These are phyloP conservation scores for Elephas maximus DNA, from an alignment of 2,113 vertebrate species.

Conservation along the genomic window DNA sequence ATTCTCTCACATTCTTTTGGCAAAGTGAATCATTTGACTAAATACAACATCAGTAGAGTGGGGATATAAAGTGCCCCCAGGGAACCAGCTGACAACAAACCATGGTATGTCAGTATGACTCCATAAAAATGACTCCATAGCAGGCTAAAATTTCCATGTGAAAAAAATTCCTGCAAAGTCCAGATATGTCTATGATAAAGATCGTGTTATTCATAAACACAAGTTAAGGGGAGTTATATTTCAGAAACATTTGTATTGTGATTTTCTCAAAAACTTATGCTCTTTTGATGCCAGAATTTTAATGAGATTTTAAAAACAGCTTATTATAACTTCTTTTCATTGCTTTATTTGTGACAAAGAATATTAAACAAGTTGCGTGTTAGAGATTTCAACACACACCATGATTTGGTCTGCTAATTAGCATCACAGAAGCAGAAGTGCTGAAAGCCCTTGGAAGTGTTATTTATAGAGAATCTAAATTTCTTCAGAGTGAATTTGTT, in stretches of 20 bases:
- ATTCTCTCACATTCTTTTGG: not conserved
- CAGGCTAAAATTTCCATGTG: not conserved
- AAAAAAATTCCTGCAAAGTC: not conserved
- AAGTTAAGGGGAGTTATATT: not conserved
- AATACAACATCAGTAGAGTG: not conserved
- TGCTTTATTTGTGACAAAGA: constrained; percentile 50
- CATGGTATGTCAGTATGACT: not conserved
- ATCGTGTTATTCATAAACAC: not conserved
- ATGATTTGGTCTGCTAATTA: constrained; percentile 61
- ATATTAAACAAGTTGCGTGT: constrained; percentile 50
- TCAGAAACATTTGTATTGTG: not conserved
- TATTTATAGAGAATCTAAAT: constrained; percentile 70
- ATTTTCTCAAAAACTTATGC: not conserved
- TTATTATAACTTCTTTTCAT: constrained; percentile 54
- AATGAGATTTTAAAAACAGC: constrained; percentile 52
- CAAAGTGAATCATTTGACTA: not conserved
- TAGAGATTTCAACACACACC: constrained; percentile 49
- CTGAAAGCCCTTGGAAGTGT: not conserved
- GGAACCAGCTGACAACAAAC: not conserved
- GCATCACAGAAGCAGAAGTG: constrained; percentile 55
- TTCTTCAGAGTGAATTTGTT: constrained; percentile 71
- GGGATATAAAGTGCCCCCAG: not conserved
- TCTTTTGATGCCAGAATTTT: constrained; percentile 62
- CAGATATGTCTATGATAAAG: not conserved
- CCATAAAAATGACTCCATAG: not conserved